Evolutionary conservation across 2,797 vertebrate genomes (phyloP).

Genomic region (Scleropages formosus): DNA sequence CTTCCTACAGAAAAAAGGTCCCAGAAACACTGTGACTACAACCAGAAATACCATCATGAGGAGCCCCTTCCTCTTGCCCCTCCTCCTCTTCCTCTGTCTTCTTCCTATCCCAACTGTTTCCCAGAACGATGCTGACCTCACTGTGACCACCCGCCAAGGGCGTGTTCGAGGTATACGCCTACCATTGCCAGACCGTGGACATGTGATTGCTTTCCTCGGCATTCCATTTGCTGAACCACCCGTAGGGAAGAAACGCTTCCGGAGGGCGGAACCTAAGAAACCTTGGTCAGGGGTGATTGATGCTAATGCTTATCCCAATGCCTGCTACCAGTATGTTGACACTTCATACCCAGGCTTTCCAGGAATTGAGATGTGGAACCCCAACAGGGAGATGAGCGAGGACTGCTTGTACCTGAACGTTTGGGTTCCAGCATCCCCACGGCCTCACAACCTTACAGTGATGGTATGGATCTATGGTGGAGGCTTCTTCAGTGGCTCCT

Average conservation of each 20-base stretch:
- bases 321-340: slow-evolving; percentile 84
- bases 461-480: slow-evolving; percentile 94
- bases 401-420: slow-evolving; percentile 90
- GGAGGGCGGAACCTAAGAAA: slow-evolving; percentile 71
- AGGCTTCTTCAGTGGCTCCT: slow-evolving; percentile 86
- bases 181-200: slow-evolving; percentile 63
- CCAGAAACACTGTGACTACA: neutral
- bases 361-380: slow-evolving; percentile 93
- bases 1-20: slow-evolving; percentile 23
- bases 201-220: slow-evolving; percentile 80
- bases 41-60: slow-evolving; percentile 54
- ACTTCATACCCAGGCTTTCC: slow-evolving; percentile 79
- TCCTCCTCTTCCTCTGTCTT: slow-evolving; percentile 45
- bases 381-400: slow-evolving; percentile 85
- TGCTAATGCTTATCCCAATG: slow-evolving; percentile 69
- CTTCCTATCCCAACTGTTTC: slow-evolving; percentile 40
- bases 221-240: slow-evolving; percentile 87
- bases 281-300: slow-evolving; percentile 73
- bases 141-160: slow-evolving; percentile 69
- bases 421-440: slow-evolving; percentile 77
- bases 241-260: slow-evolving; percentile 76
- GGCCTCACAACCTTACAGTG: slow-evolving; percentile 76
- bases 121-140: slow-evolving; percentile 66
- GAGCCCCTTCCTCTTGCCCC: slow-evolving; percentile 48
- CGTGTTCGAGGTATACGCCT: slow-evolving; percentile 69